Percentiles rank a stretch among this genome's conserved stretches.
Conservation (phyloP, 2,888 invertebrate species). For the Morpho helenor region DNA sequence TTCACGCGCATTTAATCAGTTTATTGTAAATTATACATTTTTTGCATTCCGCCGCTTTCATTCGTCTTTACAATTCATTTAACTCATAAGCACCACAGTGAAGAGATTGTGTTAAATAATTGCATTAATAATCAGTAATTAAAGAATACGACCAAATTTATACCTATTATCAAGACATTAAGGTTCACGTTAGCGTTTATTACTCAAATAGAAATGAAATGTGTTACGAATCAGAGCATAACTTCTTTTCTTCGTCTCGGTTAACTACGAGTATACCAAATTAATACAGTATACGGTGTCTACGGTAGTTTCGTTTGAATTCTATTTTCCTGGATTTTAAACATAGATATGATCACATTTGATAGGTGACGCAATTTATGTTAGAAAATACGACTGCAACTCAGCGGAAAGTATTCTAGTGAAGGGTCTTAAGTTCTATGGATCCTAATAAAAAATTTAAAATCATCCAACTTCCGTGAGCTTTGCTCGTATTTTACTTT, state of each 20-base stretch:
- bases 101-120: slow-evolving; percentile 17
- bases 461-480: too few species aligned
- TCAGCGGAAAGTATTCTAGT: too few species aligned
- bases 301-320: too few species aligned
- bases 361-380: too few species aligned
- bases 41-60: not conserved
- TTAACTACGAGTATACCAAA: slow-evolving; percentile 64
- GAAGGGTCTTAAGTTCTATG: too few species aligned
- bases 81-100: slow-evolving; percentile 8
- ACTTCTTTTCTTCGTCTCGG: slow-evolving; percentile 44
- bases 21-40: not conserved
- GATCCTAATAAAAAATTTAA: too few species aligned
- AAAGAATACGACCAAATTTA: slow-evolving; percentile 34
- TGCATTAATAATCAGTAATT: slow-evolving; percentile 15
- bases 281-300: slow-evolving; percentile 60
- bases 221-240: slow-evolving; percentile 66
- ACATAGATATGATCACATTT: too few species aligned
- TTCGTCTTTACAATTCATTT: not conserved
- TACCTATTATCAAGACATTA: slow-evolving; percentile 29
- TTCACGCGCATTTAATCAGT: too few species aligned
- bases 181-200: slow-evolving; percentile 19
- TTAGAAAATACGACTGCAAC: too few species aligned
- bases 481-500: too few species aligned
- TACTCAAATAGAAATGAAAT: slow-evolving; percentile 62
- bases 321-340: too few species aligned